Conservation (phyloP, 30 jellyfish, hydroid and myxozoan genomes). For the Hydractinia symbiolongicarpus region DNA sequence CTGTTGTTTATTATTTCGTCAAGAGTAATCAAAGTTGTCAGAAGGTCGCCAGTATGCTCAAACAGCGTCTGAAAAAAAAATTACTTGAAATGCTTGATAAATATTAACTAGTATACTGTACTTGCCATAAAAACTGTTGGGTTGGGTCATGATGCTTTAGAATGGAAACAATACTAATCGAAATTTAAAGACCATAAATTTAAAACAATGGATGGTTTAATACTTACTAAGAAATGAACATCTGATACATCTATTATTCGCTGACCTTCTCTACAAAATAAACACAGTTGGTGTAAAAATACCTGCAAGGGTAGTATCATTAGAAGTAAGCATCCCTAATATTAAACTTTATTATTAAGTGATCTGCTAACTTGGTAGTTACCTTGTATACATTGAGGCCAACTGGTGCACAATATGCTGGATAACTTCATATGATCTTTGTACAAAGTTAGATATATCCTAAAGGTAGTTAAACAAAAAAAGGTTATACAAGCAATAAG, state of each 20-base stretch:
- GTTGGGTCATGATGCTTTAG: too few species aligned
- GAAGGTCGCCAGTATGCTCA: conserved; percentile 89
- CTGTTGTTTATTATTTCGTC: conserved; percentile 73
- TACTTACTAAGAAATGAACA: conserved; percentile 76
- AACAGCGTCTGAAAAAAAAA: conserved; percentile 52
- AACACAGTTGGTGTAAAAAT: not conserved
- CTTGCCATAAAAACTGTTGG: too few species aligned
- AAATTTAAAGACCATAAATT: too few species aligned
- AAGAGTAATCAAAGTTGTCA: conserved; percentile 61
- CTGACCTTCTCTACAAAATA: conserved; percentile 50
- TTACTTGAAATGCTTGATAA: not conserved
- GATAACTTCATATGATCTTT: conserved; percentile 87
- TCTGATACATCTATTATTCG: conserved; percentile 79
- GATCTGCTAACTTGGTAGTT: not conserved
- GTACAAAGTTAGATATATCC: conserved; percentile 86
- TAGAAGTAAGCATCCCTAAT: too few species aligned
- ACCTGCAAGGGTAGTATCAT: not conserved
- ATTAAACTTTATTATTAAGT: too few species aligned
- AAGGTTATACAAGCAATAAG: too few species aligned
- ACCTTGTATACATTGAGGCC: conserved; percentile 87
- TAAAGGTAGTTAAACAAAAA: too few species aligned
- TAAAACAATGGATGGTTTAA: not conserved
- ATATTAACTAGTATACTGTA: not conserved
- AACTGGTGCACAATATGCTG: conserved; percentile 76
- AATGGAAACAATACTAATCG: too few species aligned